Evolutionary conservation across 2,797 vertebrate species (phyloP).

Genomic region (Pseudopleuronectes americanus): DNA sequence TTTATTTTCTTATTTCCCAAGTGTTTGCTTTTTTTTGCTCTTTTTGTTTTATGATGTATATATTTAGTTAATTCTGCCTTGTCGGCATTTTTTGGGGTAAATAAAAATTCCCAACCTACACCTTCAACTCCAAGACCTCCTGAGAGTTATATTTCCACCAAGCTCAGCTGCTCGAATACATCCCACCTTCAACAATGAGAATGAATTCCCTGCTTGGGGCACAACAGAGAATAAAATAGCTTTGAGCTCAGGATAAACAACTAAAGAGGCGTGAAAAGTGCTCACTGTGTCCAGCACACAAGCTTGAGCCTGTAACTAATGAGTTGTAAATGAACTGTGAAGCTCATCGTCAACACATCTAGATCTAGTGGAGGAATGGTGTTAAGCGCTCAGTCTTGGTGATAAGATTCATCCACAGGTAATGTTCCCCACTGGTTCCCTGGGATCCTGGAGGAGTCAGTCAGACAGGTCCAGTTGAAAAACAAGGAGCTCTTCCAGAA

Average conservation of each 20-base stretch:
- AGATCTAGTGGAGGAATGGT: slow-evolving; percentile 6
- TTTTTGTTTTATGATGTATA: no score
- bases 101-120: no score
- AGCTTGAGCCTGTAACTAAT: not conserved
- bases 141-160: no score
- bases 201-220: not conserved
- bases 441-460: slow-evolving; percentile 19
- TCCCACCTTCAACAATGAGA: no score
- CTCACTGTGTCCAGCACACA: not conserved
- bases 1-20: no score
- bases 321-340: not conserved
- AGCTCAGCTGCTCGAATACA: no score
- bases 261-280: not conserved
- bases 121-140: no score
- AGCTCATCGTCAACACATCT: slow-evolving; percentile 7
- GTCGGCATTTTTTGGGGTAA: no score
- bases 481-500: slow-evolving; percentile 41
- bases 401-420: slow-evolving; percentile 42
- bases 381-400: slow-evolving; percentile 32
- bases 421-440: slow-evolving; percentile 28
- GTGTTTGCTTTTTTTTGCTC: no score
- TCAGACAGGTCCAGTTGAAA: slow-evolving; percentile 39
- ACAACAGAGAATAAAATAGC: not conserved
- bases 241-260: not conserved
- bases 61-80: no score